Percentiles rank a stretch among this genome's conserved stretches.
Evolutionary conservation across 2,113 vertebrate genomes (phyloP).

Genomic region (Microcebus lehilahytsara): DNA sequence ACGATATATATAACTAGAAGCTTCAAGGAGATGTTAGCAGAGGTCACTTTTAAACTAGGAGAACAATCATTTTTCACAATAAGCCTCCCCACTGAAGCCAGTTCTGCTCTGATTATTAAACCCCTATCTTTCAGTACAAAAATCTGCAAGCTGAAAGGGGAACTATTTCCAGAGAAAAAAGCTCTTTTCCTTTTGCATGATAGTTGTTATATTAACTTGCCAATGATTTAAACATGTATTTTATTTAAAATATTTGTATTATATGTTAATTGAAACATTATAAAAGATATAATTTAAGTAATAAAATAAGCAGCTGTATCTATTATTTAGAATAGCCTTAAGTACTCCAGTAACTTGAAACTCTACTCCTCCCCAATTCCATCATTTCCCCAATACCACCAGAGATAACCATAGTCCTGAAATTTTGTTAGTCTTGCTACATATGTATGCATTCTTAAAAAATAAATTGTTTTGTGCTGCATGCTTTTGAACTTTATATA

Average conservation of each 20-base stretch:
- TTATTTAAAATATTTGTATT: neutral
- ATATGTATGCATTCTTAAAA: neutral
- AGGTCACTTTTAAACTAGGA: slow-evolving; percentile 48
- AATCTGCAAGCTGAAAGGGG: neutral
- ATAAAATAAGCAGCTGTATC: neutral
- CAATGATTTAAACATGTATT: slow-evolving; percentile 16
- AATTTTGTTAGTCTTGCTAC: neutral
- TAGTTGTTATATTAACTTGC: neutral
- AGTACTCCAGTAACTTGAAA: neutral
- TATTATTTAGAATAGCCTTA: neutral
- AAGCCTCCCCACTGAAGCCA: neutral
- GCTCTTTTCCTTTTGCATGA: neutral
- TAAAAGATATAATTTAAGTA: neutral
- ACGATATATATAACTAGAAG: slow-evolving; percentile 17
- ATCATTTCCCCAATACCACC: neutral
- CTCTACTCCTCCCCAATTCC: neutral
- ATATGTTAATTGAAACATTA: neutral
- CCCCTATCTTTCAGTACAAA: neutral
- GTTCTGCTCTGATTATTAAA: neutral
- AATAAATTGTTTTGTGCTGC: neutral
- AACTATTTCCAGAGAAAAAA: neutral
- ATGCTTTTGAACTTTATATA: slow-evolving; percentile 35
- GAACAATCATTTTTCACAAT: slow-evolving; percentile 21
- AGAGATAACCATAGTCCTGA: neutral
- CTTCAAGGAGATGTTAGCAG: slow-evolving; percentile 25